Percentiles rank a stretch among this genome's conserved stretches.
Conservation (phyloP, 2,797 vertebrate genomes). For the Chelmon rostratus region DNA sequence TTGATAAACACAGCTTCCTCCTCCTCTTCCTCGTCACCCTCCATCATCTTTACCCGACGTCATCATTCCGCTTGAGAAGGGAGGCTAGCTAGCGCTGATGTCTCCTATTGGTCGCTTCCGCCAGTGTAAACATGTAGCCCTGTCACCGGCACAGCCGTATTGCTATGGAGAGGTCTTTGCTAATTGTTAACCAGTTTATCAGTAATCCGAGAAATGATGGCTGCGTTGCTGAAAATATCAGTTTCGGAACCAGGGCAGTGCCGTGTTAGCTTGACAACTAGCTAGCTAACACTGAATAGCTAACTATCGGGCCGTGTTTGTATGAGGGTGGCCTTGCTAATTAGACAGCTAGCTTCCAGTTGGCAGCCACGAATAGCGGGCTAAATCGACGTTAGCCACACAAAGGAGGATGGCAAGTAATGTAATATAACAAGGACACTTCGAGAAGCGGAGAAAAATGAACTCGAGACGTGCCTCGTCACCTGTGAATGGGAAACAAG, state of each 20-base stretch:
- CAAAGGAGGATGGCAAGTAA: conserved; percentile 45
- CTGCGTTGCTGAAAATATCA: not conserved
- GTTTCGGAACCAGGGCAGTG: conserved; percentile 9
- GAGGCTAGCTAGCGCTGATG: conserved; percentile 38
- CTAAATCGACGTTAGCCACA: conserved; percentile 40
- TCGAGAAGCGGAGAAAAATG: conserved; percentile 65
- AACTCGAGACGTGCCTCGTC: conserved; percentile 72
- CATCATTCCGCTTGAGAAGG: conserved; percentile 39
- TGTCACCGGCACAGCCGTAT: not conserved
- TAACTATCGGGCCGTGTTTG: conserved; percentile 47
- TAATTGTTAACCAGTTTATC: not conserved
- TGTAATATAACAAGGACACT: conserved; percentile 30
- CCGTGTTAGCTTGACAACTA: conserved; percentile 31
- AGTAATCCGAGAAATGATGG: conserved; percentile 17
- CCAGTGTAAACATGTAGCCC: conserved; percentile 72
- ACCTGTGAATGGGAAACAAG: conserved; percentile 80
- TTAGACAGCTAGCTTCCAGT: conserved; percentile 49
- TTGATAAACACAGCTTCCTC: not conserved
- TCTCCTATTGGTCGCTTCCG: conserved; percentile 39
- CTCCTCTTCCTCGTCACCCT: not conserved
- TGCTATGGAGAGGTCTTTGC: not conserved
- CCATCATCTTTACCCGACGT: conserved; percentile 25
- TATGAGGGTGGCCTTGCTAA: conserved; percentile 60
- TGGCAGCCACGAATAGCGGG: conserved; percentile 8
- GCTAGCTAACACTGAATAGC: conserved; percentile 52